Evolutionary conservation across 2,113 vertebrate genomes (phyloP), one percentile per base, ranked within the genome.

Genomic region (Oxyura jamaicensis): DNA sequence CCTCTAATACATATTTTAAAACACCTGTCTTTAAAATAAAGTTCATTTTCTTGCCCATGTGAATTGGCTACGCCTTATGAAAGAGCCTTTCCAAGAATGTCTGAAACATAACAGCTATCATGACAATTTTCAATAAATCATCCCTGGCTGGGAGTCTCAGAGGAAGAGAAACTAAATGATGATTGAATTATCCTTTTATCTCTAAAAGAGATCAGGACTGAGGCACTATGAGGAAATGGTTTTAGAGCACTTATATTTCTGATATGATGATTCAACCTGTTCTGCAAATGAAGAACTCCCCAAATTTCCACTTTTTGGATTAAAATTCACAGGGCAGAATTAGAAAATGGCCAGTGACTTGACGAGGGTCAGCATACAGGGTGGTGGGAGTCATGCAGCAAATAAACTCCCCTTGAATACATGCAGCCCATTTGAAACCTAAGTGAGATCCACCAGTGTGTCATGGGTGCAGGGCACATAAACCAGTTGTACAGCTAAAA

Each of bases 181-280:
- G 94, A 93, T 65, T 90, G 79, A 94, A 95, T 96, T 96, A 94
- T 88, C 60, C 60, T 86, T 96, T 91, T 90, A 88, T 88, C 60
- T 95, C 60, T 80, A 90, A 91, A 88, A 90, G 33, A 8, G 23
- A 90, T 93, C 44, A 71, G 19, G 52, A 56, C 41, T 58, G 75
- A 94, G n/a, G 63, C 56, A 48, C 23, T 48, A 31, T 20, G 66
- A 90, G 50, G 71, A 87, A 91, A 86, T 76, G 55, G 78, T 4
- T 83, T 91, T 73, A 50, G 29, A 89, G 67, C 19, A 28, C 59
- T 91, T 83, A 35, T 25, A n/a, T 81, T 88, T 80, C 73, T 93
- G 52, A 73, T 95, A 5, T 74, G 48, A 33, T 48, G 26, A 58
- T 71, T 90, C 18, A 10, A 23, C 3, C 28, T 66, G 42, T 65